Percentiles rank a stretch among this genome's conserved stretches.
phyloP scores from a whole-genome alignment of 2,113 vertebrate genomes.

The Crotalus horridus region DNA sequence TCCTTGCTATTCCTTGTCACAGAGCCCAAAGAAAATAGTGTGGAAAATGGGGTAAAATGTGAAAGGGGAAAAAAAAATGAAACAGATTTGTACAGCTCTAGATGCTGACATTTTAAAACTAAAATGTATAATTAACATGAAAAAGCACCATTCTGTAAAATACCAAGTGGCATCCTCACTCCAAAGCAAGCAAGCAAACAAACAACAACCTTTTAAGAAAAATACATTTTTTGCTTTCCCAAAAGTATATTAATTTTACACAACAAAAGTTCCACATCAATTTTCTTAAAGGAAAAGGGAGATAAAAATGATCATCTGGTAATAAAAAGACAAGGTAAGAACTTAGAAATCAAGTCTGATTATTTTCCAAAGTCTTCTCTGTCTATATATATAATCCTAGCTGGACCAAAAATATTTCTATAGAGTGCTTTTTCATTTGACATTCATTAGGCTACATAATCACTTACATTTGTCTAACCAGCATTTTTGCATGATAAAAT shows the following conservation, averaged over 20 bases:
- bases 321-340: constrained; percentile 36
- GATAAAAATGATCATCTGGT: constrained; percentile 6
- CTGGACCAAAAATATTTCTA: constrained; percentile 41
- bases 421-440: background rate
- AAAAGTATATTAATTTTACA: background rate
- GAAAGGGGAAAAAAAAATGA: background rate
- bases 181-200: background rate
- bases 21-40: background rate
- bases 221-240: background rate
- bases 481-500: constrained; percentile 46
- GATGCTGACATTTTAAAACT: background rate
- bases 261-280: background rate
- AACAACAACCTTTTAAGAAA: background rate
- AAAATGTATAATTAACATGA: background rate
- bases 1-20: background rate
- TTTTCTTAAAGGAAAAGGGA: background rate
- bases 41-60: background rate
- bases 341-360: constrained; percentile 27
- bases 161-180: background rate
- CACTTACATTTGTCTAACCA: constrained; percentile 41
- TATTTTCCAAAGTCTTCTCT: constrained; percentile 26
- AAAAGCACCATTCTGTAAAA: background rate
- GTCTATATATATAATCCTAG: constrained; percentile 45
- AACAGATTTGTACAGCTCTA: background rate
- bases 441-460: constrained; percentile 57